Base-by-base conservation (phyloP, 2,888 invertebrate genomes). In the Agonopterix arenella region DNA sequence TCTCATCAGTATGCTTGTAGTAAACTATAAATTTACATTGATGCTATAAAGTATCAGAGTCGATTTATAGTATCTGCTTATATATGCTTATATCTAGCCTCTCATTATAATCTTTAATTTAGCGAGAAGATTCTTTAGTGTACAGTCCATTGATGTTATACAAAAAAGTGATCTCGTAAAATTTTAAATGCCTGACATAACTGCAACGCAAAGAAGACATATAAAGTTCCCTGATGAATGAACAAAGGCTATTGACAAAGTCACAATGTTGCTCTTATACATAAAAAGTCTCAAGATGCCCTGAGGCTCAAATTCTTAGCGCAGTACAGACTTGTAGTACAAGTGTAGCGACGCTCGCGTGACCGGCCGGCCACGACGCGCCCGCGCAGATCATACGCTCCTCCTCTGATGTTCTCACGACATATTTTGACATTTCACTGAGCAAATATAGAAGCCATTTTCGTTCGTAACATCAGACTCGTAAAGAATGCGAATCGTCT, bases 341-440 rank as follows among this genome's bases (percentile, higher is more conserved):
- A 73, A 79, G 80, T 76, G 76, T 75, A 69, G 59, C 28, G 28
- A 28, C 59, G 66, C 70, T 74, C 76, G 81, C 85, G 84, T 84
- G 84, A 84, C 85, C 76, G 67, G 76, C 64, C 73, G 64, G 68
- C 71, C 80, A 80, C 81, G 80, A 78, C 64, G 74, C 72, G 63
- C 70, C 62, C 57, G 66, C 68, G 70, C 69, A 63, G 61, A 64
- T 75, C 79, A 74, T 73, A 72, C 72, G 68, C 75, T 70, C 68
- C 67, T 65, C 68, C 63, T 61, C 66, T 64, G 73, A 72, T 66
- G 70, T 83, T 85, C 84, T 82, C 84, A 84, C 84, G 83, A 84
- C 80, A 81, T 66, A 79, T 82, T 88, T 78, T 88, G 85, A 84
- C 84, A 82, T 85, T 88, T 84, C 84, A 78, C 76, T 80, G 76